Base-by-base conservation (phyloP, 1,140 invertebrate genomes). In the Hirudo medicinalis region DNA sequence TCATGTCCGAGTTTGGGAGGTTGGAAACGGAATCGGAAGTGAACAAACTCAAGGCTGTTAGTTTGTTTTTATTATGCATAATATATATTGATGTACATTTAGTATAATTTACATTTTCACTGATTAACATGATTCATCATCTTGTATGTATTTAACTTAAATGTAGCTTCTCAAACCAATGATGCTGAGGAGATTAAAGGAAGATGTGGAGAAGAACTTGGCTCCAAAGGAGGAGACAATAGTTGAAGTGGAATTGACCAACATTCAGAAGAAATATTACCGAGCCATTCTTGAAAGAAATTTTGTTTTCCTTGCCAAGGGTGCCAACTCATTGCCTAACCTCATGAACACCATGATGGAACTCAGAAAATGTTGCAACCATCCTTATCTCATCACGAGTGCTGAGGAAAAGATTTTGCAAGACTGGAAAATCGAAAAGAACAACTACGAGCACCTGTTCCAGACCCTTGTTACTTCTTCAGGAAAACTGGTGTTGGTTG, bases 261-360 rank as follows among this genome's bases (percentile, higher is more conserved):
- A 99, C 81, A 97, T 99, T 73, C 97, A 99, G 80, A 99, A 99
- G 85, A 99, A 99, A 84, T 99, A 99, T 84, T 99, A 99, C 80
- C 86, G 97, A 77, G 97, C 94, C 76, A 99, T 99, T 80, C 85
- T 99, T 72, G 97, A 99, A 81, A 87, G 91, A 77, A 99, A 99
- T 83, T 99, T 99, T 80, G 91, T 91, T 73, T 99, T 99, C 83
- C 85, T 99, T 36, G 89, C 92, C 40, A 99, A 99, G 85, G 94
- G 94, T 32, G 72, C 74, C n/a, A 92, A 90, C 3, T 90, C 91
- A 57, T 91, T 98, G 77, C 96, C 96, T 49, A 98, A 97, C 85
- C 85, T 99, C 54, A 98, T 99, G 93, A 99, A 99, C 80, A 99
- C 95, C 0, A 98, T 99, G 95, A 99, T 99, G 97, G 96, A 99